A percentile compares a stretch with the other conserved stretches of the same genome.
phyloP scores from a whole-genome alignment of 2,797 vertebrate genomes.

The Erithacus rubecula region DNA sequence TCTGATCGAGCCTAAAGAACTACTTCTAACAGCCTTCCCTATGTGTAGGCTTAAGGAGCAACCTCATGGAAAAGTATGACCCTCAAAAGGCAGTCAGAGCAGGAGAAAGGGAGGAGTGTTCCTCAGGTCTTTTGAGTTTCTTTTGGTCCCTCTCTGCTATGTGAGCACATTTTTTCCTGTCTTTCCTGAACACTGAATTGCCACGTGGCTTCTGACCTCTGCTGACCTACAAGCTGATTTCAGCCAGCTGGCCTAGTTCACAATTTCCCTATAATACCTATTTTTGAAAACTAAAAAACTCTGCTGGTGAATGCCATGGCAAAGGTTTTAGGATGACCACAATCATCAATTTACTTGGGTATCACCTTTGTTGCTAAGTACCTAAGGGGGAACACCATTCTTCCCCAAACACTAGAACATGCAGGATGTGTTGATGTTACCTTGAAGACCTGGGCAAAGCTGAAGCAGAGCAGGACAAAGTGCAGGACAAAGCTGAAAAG shows the following conservation, averaged over 20 bases:
- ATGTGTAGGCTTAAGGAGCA: background rate
- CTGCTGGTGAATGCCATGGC: fast-evolving
- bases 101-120: background rate
- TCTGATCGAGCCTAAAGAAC: background rate
- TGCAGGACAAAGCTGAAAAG: background rate
- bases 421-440: fast-evolving
- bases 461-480: background rate
- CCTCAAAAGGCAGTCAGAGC: background rate
- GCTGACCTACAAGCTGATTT: background rate
- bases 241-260: background rate
- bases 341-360: background rate
- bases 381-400: background rate
- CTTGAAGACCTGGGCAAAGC: background rate
- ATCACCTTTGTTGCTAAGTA: background rate
- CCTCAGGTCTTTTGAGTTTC: background rate
- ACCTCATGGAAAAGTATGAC: background rate
- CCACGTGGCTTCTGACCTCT: background rate
- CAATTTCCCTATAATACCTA: background rate
- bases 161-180: background rate
- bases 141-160: background rate
- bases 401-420: background rate
- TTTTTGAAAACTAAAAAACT: background rate
- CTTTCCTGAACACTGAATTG: background rate
- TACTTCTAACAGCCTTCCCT: background rate
- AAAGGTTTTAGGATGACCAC: background rate